Evolutionary conservation across 2,797 vertebrate genomes (phyloP).

Genomic region (Lithobates pipiens): DNA sequence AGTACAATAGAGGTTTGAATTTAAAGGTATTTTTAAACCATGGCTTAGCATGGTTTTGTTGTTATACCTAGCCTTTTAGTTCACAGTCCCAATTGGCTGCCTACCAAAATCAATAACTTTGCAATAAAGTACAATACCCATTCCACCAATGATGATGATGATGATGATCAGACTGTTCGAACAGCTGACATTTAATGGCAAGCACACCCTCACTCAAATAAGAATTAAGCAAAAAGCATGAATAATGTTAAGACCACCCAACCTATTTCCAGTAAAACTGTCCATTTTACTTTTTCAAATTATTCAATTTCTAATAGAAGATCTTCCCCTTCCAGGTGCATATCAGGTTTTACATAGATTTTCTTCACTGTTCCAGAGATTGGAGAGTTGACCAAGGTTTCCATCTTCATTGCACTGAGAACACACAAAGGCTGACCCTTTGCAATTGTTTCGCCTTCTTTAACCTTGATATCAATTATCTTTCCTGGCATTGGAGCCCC

Average conservation of each 20-base stretch:
- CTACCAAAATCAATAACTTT: background rate
- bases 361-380: constrained; percentile 80
- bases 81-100: background rate
- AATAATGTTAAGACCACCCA: background rate
- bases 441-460: constrained; percentile 79
- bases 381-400: constrained; percentile 93
- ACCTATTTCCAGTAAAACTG: background rate
- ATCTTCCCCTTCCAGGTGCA: constrained; percentile 90
- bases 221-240: background rate
- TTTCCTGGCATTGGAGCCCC: constrained; percentile 96
- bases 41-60: background rate
- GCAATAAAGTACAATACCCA: background rate
- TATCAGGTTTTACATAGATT: constrained; percentile 79
- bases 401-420: constrained; percentile 97
- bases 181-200: constrained; percentile 1
- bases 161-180: background rate
- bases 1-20: background rate
- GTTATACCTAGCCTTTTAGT: constrained; percentile 1
- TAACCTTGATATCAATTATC: constrained; percentile 90
- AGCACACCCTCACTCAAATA: background rate
- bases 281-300: constrained; percentile 46
- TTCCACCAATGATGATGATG: constrained; percentile 5
- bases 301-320: constrained; percentile 89
- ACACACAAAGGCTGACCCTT: constrained; percentile 94
- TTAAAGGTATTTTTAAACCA: no score